These are phyloP conservation scores for Ooceraea biroi DNA, from an alignment of 1,140 invertebrate species.

Conservation along the genomic window DNA sequence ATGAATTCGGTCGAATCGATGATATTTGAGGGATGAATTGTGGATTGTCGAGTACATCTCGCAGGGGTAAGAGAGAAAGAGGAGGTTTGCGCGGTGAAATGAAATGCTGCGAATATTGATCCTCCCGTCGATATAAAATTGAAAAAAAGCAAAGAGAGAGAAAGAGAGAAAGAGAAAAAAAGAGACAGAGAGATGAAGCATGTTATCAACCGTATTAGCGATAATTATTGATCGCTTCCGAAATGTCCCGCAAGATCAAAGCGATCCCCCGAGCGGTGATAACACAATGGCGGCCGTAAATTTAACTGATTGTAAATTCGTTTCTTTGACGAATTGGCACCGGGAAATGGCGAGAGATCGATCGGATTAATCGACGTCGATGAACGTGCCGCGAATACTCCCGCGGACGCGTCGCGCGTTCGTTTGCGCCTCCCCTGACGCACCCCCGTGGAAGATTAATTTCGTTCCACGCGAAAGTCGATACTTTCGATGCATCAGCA, in stretches of 20 bases:
- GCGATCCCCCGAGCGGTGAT: background rate
- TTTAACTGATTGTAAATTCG: background rate
- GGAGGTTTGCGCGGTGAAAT: slow-evolving; percentile 10
- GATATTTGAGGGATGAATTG: slow-evolving; percentile 44
- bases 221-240: slow-evolving; percentile 14
- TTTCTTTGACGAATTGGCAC: background rate
- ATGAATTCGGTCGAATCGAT: background rate
- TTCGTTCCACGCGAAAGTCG: slow-evolving; percentile 32
- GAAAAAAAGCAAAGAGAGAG: background rate
- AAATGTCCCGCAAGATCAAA: background rate
- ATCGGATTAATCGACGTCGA: background rate
- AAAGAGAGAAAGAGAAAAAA: no score
- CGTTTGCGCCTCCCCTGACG: background rate
- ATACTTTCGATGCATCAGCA: slow-evolving; percentile 53
- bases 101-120: slow-evolving; percentile 19
- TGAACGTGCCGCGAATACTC: slow-evolving; percentile 2
- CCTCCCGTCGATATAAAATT: background rate
- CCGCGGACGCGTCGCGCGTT: slow-evolving; percentile 3
- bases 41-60: slow-evolving; percentile 25
- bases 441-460: slow-evolving; percentile 36
- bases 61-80: background rate
- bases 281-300: background rate
- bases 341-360: no score
- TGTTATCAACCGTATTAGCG: no score
- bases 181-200: no score